Conservation (phyloP, 64 coral and sea anemone genomes). For the Pocillopora verrucosa region DNA sequence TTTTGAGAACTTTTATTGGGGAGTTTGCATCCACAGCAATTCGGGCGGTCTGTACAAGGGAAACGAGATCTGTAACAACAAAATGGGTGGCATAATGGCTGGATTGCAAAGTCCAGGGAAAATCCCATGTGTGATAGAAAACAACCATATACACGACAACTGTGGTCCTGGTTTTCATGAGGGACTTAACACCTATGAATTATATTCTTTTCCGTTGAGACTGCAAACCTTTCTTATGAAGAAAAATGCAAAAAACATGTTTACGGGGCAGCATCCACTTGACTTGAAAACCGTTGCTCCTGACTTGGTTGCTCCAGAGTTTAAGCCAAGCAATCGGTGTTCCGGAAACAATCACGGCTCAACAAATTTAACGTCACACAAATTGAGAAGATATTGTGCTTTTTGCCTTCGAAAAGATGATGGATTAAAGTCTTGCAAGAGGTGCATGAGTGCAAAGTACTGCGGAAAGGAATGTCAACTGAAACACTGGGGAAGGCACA, state of each 20-base stretch:
- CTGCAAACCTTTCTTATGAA: background rate
- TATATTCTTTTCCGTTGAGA: background rate
- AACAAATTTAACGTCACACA: background rate
- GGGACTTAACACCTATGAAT: background rate
- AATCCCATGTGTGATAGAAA: background rate
- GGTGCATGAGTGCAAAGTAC: slow-evolving; percentile 42
- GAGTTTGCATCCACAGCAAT: slow-evolving; percentile 9
- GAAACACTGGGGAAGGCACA: slow-evolving; percentile 61
- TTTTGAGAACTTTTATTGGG: slow-evolving; percentile 27
- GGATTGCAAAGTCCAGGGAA: background rate
- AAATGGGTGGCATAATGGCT: slow-evolving; percentile 18
- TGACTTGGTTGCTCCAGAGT: background rate
- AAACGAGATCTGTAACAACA: slow-evolving; percentile 35
- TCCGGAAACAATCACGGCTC: background rate
- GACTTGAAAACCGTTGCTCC: background rate
- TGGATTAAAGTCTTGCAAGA: slow-evolving; percentile 30
- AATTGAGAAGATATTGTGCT: background rate
- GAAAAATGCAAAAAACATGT: too few relatives aligned
- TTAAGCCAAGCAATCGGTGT: background rate
- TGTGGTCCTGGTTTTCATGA: slow-evolving; percentile 1
- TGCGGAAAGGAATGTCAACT: slow-evolving; percentile 54
- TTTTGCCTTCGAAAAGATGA: background rate
- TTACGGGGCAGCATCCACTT: too few relatives aligned
- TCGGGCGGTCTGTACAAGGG: slow-evolving; percentile 1
- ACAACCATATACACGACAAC: slow-evolving; percentile 27